Percentiles rank a stretch among this genome's conserved stretches.
Conservation (phyloP, 2,113 vertebrate genomes). For the Neogobius melanostomus region DNA sequence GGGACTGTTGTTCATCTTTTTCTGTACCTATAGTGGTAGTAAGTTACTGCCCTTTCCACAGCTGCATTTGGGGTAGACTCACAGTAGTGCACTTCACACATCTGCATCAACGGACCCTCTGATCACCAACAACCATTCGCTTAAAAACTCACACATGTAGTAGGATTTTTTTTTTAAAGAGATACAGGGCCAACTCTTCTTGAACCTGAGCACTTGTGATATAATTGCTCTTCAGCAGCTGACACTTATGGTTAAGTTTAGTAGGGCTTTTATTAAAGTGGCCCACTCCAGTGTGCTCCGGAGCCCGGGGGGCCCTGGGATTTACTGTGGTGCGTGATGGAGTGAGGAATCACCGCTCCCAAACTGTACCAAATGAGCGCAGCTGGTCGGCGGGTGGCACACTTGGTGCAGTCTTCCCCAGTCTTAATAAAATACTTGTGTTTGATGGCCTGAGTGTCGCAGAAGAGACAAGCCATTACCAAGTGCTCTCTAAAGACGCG, state of each 20-base stretch:
- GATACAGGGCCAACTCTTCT: slow-evolving; percentile 14
- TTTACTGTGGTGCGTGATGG: slow-evolving; percentile 66
- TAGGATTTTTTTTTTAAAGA: slow-evolving; percentile 8
- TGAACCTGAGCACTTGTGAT: slow-evolving; percentile 37
- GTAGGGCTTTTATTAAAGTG: slow-evolving; percentile 71
- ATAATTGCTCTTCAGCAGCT: slow-evolving; percentile 69
- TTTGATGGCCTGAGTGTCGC: slow-evolving; percentile 60
- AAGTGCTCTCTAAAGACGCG: slow-evolving; percentile 30
- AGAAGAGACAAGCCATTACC: slow-evolving; percentile 50
- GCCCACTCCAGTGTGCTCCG: slow-evolving; percentile 56
- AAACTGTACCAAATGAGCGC: slow-evolving; percentile 58
- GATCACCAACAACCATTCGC: no score
- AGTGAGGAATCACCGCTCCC: slow-evolving; percentile 55
- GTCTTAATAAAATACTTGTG: slow-evolving; percentile 67
- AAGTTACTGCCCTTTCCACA: no score
- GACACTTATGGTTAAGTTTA: slow-evolving; percentile 72
- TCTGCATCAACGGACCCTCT: no score
- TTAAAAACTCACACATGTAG: not conserved
- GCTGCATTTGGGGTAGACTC: no score
- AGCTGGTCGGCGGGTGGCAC: slow-evolving; percentile 20
- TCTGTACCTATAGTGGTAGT: no score
- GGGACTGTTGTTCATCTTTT: no score
- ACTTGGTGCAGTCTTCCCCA: slow-evolving; percentile 43
- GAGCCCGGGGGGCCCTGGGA: slow-evolving; percentile 54
- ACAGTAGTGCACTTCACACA: no score